A percentile compares a stretch with the other conserved stretches of the same genome.
Evolutionary conservation across 2,888 invertebrate species (phyloP).

Genomic region (Copidosoma aretas): DNA sequence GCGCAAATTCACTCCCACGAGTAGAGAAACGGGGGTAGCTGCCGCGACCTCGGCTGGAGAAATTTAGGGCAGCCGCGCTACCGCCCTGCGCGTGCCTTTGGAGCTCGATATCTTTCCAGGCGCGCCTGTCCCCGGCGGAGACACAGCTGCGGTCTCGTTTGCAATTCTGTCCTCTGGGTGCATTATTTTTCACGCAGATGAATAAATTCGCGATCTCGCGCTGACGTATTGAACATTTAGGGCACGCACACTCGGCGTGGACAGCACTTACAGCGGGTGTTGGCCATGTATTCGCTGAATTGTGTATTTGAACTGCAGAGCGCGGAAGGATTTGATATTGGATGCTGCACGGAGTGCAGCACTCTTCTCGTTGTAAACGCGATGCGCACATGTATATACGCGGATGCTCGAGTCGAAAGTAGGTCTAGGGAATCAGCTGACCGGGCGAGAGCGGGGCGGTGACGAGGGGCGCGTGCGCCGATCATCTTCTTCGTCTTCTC

Average conservation of each 20-base stretch:
- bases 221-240: too few relatives aligned
- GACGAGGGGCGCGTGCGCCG: slow-evolving; percentile 51
- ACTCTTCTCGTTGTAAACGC: too few relatives aligned
- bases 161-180: too few relatives aligned
- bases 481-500: background rate
- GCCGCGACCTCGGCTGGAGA: slow-evolving; percentile 44
- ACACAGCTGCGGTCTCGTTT: background rate
- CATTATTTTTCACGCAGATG: too few relatives aligned
- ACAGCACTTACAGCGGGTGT: too few relatives aligned
- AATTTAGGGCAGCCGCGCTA: slow-evolving; percentile 47
- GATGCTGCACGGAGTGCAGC: background rate
- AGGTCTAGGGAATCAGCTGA: slow-evolving; percentile 61
- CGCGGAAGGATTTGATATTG: background rate
- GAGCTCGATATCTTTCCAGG: background rate
- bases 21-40: too few relatives aligned
- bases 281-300: too few relatives aligned
- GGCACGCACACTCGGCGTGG: too few relatives aligned
- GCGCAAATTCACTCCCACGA: too few relatives aligned
- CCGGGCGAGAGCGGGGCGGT: slow-evolving; percentile 14
- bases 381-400: slow-evolving; percentile 5
- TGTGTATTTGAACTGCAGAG: background rate
- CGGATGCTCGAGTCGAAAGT: slow-evolving; percentile 51
- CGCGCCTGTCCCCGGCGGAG: background rate
- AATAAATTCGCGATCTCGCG: too few relatives aligned
- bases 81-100: background rate